These are phyloP conservation scores for Sinocyclocheilus anophthalmus DNA, from an alignment of 2,113 vertebrate genomes.

Conservation along the genomic window DNA sequence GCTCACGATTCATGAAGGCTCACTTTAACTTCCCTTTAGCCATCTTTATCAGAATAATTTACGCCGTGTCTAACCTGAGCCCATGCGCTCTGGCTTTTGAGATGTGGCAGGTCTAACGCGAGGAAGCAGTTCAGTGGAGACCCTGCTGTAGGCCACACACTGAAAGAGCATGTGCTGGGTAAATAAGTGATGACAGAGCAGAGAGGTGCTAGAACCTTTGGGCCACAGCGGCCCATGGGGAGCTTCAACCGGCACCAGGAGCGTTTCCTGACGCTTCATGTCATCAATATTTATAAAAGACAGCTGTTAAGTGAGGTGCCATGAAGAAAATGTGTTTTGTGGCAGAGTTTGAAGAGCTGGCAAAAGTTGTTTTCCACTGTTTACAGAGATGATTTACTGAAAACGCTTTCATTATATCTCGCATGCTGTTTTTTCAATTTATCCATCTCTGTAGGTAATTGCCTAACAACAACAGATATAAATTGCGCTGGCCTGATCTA, in stretches of 20 bases:
- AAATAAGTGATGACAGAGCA: conserved; percentile 60
- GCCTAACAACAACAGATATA: not conserved
- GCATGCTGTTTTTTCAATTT: conserved; percentile 13
- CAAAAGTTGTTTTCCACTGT: not conserved
- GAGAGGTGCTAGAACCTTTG: conserved; percentile 39
- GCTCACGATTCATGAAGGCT: not conserved
- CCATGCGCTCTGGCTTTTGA: not conserved
- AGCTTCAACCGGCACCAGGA: conserved; percentile 26
- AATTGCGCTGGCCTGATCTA: conserved; percentile 14
- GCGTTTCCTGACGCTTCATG: conserved; percentile 11
- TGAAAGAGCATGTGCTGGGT: conserved; percentile 57
- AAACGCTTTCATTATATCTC: not conserved
- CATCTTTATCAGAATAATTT: conserved; percentile 21
- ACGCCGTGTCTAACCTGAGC: not conserved
- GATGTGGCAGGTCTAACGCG: conserved; percentile 15
- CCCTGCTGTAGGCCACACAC: conserved; percentile 33
- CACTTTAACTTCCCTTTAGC: conserved; percentile 16
- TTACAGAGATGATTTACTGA: not conserved
- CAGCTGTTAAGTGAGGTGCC: conserved; percentile 54
- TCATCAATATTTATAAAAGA: conserved; percentile 60
- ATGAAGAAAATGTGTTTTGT: not conserved
- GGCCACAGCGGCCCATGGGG: conserved; percentile 1
- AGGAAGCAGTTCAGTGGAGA: conserved; percentile 52
- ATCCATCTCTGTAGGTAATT: conserved; percentile 33
- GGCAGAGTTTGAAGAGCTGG: not conserved